These are phyloP conservation scores for Zoanthus sociatus DNA, from an alignment of 92 coral and sea anemone genomes.

Conservation along the genomic window DNA sequence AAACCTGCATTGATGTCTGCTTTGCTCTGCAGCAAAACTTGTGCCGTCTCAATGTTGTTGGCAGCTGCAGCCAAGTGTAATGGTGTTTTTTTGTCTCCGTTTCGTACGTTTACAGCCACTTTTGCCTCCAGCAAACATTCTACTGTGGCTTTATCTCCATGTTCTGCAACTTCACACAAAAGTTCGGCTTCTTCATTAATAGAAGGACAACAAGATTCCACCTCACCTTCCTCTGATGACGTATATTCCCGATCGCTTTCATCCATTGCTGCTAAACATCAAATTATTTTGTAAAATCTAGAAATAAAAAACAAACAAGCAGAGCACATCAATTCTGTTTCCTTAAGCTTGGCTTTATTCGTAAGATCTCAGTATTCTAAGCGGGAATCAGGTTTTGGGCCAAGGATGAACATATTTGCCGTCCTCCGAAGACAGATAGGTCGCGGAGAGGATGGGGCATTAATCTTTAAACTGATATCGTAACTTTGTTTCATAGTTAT, in stretches of 20 bases:
- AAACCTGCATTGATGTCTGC: neutral
- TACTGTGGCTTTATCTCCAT: neutral
- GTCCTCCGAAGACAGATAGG: no score
- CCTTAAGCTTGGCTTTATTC: no score
- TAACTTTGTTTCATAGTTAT: no score
- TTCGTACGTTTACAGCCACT: neutral
- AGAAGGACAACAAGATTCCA: neutral
- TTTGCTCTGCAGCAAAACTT: neutral
- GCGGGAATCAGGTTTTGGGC: no score
- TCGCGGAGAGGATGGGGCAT: no score
- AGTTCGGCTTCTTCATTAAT: neutral
- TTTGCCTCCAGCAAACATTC: neutral
- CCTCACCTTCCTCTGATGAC: neutral
- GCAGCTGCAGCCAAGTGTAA: conserved; percentile 14
- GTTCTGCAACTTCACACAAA: conserved; percentile 7
- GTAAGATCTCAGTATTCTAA: no score
- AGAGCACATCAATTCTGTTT: no score
- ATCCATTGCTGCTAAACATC: neutral
- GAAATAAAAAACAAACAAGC: no score
- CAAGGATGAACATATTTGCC: no score
- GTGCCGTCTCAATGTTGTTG: conserved; percentile 6
- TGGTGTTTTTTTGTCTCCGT: neutral
- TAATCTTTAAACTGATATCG: no score
- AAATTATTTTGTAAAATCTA: no score
- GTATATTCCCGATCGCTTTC: neutral